Evolutionary conservation across 2,888 invertebrate genomes (phyloP).

Genomic region (Trachelus iudaicus): DNA sequence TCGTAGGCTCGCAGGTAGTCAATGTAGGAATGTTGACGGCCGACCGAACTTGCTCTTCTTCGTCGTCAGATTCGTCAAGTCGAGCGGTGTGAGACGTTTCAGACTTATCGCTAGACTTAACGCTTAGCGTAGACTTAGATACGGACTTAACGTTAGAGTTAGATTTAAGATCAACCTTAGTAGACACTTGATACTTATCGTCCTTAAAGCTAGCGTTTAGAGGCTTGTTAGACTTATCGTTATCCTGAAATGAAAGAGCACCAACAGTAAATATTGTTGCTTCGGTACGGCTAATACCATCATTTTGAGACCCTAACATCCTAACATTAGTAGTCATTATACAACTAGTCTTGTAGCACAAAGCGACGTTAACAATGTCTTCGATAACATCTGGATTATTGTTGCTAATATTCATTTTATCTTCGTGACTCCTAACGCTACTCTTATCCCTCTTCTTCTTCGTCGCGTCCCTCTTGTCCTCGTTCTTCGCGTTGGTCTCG

Average conservation of each 20-base stretch:
- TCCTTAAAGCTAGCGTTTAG: slow-evolving; percentile 57
- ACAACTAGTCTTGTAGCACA: slow-evolving; percentile 60
- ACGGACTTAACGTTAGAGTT: slow-evolving; percentile 59
- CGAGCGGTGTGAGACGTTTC: slow-evolving; percentile 52
- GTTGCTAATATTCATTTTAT: slow-evolving; percentile 41
- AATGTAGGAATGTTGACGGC: slow-evolving; percentile 64
- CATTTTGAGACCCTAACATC: slow-evolving; percentile 60
- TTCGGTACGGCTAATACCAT: slow-evolving; percentile 65
- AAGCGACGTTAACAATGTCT: slow-evolving; percentile 55
- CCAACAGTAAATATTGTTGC: slow-evolving; percentile 67
- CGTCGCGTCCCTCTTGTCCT: background rate
- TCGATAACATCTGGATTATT: slow-evolving; percentile 51
- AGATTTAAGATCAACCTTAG: slow-evolving; percentile 52
- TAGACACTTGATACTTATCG: slow-evolving; percentile 53
- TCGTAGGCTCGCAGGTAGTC: slow-evolving; percentile 66
- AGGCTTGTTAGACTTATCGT: slow-evolving; percentile 58
- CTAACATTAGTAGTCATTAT: slow-evolving; percentile 56
- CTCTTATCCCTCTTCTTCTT: slow-evolving; percentile 13
- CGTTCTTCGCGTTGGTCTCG: background rate
- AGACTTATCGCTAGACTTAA: slow-evolving; percentile 61
- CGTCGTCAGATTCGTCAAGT: slow-evolving; percentile 44
- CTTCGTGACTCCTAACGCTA: slow-evolving; percentile 29
- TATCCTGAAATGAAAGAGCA: slow-evolving; percentile 68
- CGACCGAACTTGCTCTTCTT: slow-evolving; percentile 37
- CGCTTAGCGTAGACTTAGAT: slow-evolving; percentile 62